Base-by-base conservation (phyloP, 2,113 vertebrate genomes). In the Telmatochromis sp. region DNA sequence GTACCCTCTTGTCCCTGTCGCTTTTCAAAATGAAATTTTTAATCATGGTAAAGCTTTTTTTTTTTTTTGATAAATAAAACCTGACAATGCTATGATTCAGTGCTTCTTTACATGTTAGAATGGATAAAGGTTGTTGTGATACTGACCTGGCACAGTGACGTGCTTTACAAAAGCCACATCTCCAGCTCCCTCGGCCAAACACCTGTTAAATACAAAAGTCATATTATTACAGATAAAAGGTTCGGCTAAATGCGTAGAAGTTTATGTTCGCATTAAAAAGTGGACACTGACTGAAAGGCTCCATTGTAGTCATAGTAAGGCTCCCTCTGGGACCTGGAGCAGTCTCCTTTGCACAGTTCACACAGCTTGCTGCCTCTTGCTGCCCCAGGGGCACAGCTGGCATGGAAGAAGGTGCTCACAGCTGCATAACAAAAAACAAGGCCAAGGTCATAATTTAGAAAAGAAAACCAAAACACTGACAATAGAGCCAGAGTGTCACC, bases 111-210 rank as follows among this genome's bases (percentile, higher is more conserved):
- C 1, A 23, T 8, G 19, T 26, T 21, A 15, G 6, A 60, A 71
- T 3, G 11, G 9, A 31, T 42, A 37, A 26, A n/a, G 35, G 9
- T 42, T 83, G 60, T 37, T 28, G 28, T 73, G 73, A 81, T 55
- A 91, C 93, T 92, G 92, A 99, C 98, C 96, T 85, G 96, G 94
- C 81, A 98, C 95, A 7, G 97, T 97, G 81, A 94, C 85, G 19
- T 99, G 97, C 57, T 98, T 98, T 86, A 98, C 90, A 87, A 99
- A 99, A 83, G 97, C 96, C 63, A 99, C 97, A 0, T 99, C 95
- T 87, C 98, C 98, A 9, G 3, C 88, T 3, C 86, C 96, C 0
- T 97, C 96, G 21, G 88, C 95, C 91, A 99, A 94, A 90, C 98
- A 99, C 14, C 98, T 99, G 84, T 55, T 87, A 47, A 47, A 47